Conservation (phyloP, 2,888 invertebrate genomes). For the Agriopis aurantiaria region DNA sequence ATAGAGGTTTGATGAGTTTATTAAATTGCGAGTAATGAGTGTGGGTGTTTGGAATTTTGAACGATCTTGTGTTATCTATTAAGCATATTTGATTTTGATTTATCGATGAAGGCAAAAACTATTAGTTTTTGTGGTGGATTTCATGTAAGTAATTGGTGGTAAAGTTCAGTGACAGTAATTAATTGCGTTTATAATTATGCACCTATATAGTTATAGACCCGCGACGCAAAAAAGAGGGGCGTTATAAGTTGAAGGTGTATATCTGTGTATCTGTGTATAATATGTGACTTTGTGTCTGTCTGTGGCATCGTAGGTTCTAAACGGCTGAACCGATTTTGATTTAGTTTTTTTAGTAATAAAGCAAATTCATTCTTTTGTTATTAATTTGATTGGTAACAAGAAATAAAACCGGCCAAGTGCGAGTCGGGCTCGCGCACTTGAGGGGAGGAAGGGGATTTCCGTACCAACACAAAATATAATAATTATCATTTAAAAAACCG, state of each 20-base stretch:
- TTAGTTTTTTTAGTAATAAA: too few relatives aligned
- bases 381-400: too few relatives aligned
- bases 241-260: neutral
- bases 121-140: constrained; percentile 36
- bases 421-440: too few relatives aligned
- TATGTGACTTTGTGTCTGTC: neutral
- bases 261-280: neutral
- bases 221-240: too few relatives aligned
- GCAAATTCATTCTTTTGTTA: too few relatives aligned
- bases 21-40: constrained; percentile 63
- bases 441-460: too few relatives aligned
- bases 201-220: neutral
- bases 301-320: too few relatives aligned
- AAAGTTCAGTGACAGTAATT: constrained; percentile 25
- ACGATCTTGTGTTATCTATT: constrained; percentile 31
- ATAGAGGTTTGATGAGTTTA: constrained; percentile 67
- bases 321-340: too few relatives aligned
- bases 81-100: constrained; percentile 33
- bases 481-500: too few relatives aligned
- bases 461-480: too few relatives aligned
- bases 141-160: constrained; percentile 16
- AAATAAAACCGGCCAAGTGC: too few relatives aligned
- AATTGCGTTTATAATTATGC: constrained; percentile 3
- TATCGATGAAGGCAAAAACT: constrained; percentile 23
- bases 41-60: constrained; percentile 37